These are phyloP conservation scores for Acronicta psi DNA, from an alignment of 2,888 invertebrate genomes.

Conservation along the genomic window DNA sequence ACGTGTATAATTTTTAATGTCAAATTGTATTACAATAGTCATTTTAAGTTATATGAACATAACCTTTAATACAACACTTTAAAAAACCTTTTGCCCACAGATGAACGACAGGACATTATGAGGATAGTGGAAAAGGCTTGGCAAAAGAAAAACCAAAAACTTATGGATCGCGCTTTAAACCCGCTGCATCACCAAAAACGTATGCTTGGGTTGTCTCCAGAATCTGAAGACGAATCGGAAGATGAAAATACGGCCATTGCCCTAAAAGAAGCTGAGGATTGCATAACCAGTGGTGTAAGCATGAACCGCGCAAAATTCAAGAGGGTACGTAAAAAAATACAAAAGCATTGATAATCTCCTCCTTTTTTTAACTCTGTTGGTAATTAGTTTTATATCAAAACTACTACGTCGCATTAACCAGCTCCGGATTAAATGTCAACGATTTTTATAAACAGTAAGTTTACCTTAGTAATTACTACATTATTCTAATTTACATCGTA, in stretches of 20 bases:
- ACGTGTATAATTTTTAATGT: too few species aligned
- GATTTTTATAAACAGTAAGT: neutral
- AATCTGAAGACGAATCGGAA: slow-evolving; percentile 80
- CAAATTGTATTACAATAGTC: too few species aligned
- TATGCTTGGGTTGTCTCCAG: slow-evolving; percentile 61
- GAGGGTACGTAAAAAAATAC: slow-evolving; percentile 59
- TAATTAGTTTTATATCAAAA: too few species aligned
- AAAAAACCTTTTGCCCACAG: slow-evolving; percentile 69
- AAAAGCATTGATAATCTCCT: too few species aligned
- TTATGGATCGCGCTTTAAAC: slow-evolving; percentile 69
- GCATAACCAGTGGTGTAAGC: slow-evolving; percentile 87
- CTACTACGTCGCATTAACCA: too few species aligned
- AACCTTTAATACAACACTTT: too few species aligned
- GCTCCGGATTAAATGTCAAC: too few species aligned
- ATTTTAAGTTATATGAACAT: too few species aligned
- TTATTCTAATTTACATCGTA: neutral
- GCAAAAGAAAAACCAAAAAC: slow-evolving; percentile 89
- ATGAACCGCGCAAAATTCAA: slow-evolving; percentile 69
- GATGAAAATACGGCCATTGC: slow-evolving; percentile 75
- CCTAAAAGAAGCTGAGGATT: slow-evolving; percentile 91
- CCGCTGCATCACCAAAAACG: slow-evolving; percentile 70
- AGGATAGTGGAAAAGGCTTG: slow-evolving; percentile 93
- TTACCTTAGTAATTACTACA: neutral
- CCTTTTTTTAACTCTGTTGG: too few species aligned
- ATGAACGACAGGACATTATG: slow-evolving; percentile 92